phyloP scores from a whole-genome alignment of 1,140 invertebrate species.

The Drosophila santomea region DNA sequence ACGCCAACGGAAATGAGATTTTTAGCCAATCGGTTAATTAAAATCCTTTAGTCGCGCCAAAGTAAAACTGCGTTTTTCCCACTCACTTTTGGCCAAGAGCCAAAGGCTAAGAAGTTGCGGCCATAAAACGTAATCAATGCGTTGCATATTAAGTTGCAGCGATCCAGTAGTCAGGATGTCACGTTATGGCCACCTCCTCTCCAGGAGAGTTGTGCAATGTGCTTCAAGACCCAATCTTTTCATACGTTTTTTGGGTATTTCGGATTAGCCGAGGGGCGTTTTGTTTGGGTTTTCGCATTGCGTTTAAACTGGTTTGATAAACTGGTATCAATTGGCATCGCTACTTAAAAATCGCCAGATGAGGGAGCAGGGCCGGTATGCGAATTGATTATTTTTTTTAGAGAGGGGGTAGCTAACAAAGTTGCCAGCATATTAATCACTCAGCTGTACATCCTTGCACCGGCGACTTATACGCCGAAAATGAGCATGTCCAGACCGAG shows the following conservation, averaged over 20 bases:
- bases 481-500: slow-evolving; percentile 24
- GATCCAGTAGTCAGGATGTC: slow-evolving; percentile 63
- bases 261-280: slow-evolving; percentile 50
- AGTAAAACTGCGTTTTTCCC: slow-evolving; percentile 17
- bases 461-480: slow-evolving; percentile 26
- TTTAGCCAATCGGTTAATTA: slow-evolving; percentile 61
- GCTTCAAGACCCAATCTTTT: slow-evolving; percentile 9
- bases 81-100: slow-evolving; percentile 51
- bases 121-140: slow-evolving; percentile 68
- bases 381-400: background rate
- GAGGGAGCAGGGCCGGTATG: slow-evolving; percentile 34
- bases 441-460: slow-evolving; percentile 60
- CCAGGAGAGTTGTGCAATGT: slow-evolving; percentile 60
- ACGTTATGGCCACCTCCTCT: slow-evolving; percentile 60
- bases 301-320: slow-evolving; percentile 57
- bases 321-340: slow-evolving; percentile 64
- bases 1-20: slow-evolving; percentile 72
- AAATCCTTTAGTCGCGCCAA: slow-evolving; percentile 60
- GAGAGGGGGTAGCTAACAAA: background rate
- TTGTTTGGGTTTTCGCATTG: slow-evolving; percentile 52
- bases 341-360: slow-evolving; percentile 24
- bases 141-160: slow-evolving; percentile 65
- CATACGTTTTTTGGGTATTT: slow-evolving; percentile 25
- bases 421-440: slow-evolving; percentile 45
- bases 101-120: slow-evolving; percentile 43